Conservation (phyloP, 2,113 vertebrate genomes). For the Lepisosteus osseus region DNA sequence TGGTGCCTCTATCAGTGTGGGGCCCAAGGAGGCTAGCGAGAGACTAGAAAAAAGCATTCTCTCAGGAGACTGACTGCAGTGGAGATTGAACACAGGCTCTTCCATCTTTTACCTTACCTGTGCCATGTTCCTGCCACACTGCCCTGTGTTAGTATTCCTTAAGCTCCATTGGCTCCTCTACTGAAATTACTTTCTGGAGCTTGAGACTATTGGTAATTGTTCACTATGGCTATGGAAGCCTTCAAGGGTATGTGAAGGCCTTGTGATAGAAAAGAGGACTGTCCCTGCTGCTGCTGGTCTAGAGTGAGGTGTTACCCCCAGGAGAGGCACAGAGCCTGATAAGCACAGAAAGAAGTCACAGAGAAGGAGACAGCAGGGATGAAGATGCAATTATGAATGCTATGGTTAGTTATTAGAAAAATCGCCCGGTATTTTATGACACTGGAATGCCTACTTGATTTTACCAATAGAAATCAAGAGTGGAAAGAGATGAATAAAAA, state of each 20-base stretch:
- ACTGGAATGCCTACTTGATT: conserved; percentile 53
- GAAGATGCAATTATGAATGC: too few relatives aligned
- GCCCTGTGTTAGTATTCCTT: too few relatives aligned
- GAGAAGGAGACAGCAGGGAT: neutral
- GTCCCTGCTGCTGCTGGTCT: too few relatives aligned
- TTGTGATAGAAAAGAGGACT: too few relatives aligned
- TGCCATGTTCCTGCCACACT: neutral
- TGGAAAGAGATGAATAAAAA: conserved; percentile 52
- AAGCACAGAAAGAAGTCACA: neutral
- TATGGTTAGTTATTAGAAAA: too few relatives aligned
- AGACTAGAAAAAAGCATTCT: conserved; percentile 55
- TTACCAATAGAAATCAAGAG: conserved; percentile 67
- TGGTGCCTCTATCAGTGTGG: conserved; percentile 54
- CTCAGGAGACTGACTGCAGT: conserved; percentile 55
- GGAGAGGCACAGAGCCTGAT: neutral
- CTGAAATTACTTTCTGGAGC: too few relatives aligned
- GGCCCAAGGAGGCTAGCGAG: conserved; percentile 51
- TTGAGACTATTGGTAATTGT: too few relatives aligned
- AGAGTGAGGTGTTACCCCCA: too few relatives aligned
- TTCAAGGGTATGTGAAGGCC: too few relatives aligned
- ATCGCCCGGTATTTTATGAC: neutral
- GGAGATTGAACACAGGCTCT: conserved; percentile 24
- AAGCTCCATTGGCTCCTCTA: too few relatives aligned
- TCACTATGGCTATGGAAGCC: too few relatives aligned
- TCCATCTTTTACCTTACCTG: conserved; percentile 41